phyloP scores from a whole-genome alignment of 2,888 invertebrate genomes.

The Neoitamus cyanurus region DNA sequence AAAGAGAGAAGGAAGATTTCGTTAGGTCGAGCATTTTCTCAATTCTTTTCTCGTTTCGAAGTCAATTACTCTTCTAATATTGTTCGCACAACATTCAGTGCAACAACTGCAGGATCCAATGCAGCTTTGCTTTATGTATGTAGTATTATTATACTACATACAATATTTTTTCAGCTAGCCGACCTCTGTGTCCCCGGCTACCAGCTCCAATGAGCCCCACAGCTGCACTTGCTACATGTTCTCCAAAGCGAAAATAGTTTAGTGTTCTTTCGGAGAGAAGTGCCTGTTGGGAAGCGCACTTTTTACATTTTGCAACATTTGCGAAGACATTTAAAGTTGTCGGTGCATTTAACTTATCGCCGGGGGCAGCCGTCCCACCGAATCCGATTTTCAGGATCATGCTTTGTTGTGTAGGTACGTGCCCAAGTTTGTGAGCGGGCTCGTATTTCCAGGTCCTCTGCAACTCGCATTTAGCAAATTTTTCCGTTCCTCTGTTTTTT shows the following conservation, averaged over 20 bases:
- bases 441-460: constrained; percentile 3
- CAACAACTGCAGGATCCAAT: constrained; percentile 37
- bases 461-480: neutral
- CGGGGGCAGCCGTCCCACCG: neutral
- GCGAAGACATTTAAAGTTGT: constrained; percentile 36
- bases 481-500: neutral
- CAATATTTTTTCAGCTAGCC: neutral
- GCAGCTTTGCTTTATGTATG: constrained; percentile 19
- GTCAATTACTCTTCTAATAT: constrained; percentile 41
- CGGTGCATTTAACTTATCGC: constrained; percentile 39
- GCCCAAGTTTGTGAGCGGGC: neutral
- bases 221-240: neutral
- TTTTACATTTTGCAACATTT: constrained; percentile 30
- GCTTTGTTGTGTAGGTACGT: constrained; percentile 4
- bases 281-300: constrained; percentile 3
- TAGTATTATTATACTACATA: no score
- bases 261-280: constrained; percentile 14
- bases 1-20: constrained; percentile 18
- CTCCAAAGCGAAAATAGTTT: constrained; percentile 31
- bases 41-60: constrained; percentile 42
- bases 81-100: constrained; percentile 27
- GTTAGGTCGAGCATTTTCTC: constrained; percentile 32
- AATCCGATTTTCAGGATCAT: constrained; percentile 17
- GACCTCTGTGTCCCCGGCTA: neutral
- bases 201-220: neutral